Base-by-base conservation (phyloP, 2,888 invertebrate genomes). In the Athetis lepigone region DNA sequence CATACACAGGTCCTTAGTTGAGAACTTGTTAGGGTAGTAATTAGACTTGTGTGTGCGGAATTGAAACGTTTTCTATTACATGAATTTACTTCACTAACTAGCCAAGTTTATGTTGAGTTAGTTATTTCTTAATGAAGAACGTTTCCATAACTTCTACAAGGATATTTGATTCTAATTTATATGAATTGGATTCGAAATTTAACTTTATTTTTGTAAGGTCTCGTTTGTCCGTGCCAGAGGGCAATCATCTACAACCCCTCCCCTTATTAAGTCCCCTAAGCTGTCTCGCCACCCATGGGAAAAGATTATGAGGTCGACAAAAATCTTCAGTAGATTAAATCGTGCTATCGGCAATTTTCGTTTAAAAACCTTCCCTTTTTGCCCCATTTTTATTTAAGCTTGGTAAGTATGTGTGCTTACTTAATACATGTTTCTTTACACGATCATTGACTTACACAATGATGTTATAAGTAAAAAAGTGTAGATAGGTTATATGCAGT, bases 291-390 rank as follows among this genome's bases (percentile, higher is more conserved):
- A 47, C 42, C 40, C 67, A 67, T 47, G 49, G 58, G 37, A 33
- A 55, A 43, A 73, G 57, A 68, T 68, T 67, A 67, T 67, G 39
- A 67, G 47, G 68, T 73, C 33, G 67, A 67, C 72, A 72, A 73
- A 68, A 73, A 73, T 68, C 56, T 73, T 43, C 67, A 39, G 40
- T 25, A 37, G 40, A 67, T 55, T 43, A 56, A 73, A 73, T 73
- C 33, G n/a, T 72, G 46, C 19, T 47, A 55, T 68, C 67, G 29
- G 65, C 71, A 21, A 63, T 66, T 39, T 66, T 63, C 64, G 45
- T 64, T 51, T 36, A 51, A 36, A 61, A 51, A 36, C 18, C 27
- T 56, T 9, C 23, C n/a, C 6, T 23, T 19, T 29, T n/a, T 19
- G 36, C 42, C 27, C 29, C 23, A 42, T 36, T 49, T 64, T 47